Evolutionary conservation across 2,888 invertebrate genomes (phyloP), one percentile per base, ranked within the genome.

Genomic region (Eupithecia exiguata): DNA sequence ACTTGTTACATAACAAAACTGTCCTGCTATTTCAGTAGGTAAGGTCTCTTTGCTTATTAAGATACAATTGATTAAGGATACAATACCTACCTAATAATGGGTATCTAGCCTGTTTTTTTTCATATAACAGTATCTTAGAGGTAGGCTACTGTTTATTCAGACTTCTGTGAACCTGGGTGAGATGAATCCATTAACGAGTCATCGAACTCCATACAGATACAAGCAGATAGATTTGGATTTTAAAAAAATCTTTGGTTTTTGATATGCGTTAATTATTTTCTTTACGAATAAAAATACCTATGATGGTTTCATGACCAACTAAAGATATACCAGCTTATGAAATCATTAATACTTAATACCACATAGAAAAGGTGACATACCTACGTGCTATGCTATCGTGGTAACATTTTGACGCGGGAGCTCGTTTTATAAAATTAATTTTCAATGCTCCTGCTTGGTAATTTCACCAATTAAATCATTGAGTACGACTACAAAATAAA

Each of bases 151-250:
- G 14, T 58, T 58, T 58, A 58, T 58, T 58, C 58, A 25, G 58
- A 25, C 58, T 53, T 49, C 21, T 25, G 58, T 58, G 12, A 58
- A 58, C 25, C 58, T 58, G 58, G 12, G 58, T 58, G 58, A n/a
- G n/a, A 58, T 25, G 58, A 58, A 58, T 58, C 58, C 25, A 58
- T 58, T 58, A 58, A 5, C 58, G 21, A 58, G 58, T 58, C 58
- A 58, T 58, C 25, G 25, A 58, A 58, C 58, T 58, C 58, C 21
- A 5, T 12, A 53, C 21, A 9, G 53, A 5, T 21, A 12, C 12
- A 53, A 53, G 21, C 53, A 21, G 21, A 53, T 10, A 9, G 12
- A n/a, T n/a, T n/a, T n/a, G n/a, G n/a, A n/a, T n/a, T n/a, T n/a
- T n/a, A 53, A 53, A 49, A 49, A 53, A 18, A 9, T n/a, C 7